These are phyloP conservation scores for Adelosebastes latens DNA, from an alignment of 2,797 vertebrate genomes.

Conservation along the genomic window DNA sequence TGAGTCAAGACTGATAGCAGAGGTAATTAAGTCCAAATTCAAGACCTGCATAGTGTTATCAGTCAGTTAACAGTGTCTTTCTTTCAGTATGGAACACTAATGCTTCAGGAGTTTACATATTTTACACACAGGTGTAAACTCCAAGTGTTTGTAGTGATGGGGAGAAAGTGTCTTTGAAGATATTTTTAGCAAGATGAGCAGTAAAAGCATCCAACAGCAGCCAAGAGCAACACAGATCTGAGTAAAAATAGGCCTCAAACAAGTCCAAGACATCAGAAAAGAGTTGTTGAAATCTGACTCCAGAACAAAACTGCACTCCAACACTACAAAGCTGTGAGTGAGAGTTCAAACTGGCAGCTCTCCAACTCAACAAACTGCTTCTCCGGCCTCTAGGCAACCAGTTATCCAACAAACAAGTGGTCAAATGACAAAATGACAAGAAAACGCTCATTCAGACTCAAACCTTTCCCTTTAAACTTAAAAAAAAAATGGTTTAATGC, in stretches of 20 bases:
- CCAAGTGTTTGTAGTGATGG: not conserved
- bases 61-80: not conserved
- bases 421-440: not conserved
- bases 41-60: not conserved
- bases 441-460: not conserved
- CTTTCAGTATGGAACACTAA: not conserved
- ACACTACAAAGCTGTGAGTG: not conserved
- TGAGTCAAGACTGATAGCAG: not conserved
- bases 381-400: not conserved
- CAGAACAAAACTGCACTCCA: not conserved
- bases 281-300: slow-evolving; percentile 12
- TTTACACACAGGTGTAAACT: not conserved
- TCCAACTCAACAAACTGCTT: not conserved
- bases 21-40: not conserved
- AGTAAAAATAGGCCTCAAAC: slow-evolving; percentile 30
- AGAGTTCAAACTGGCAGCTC: slow-evolving; percentile 9
- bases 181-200: slow-evolving; percentile 10
- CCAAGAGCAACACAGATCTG: slow-evolving; percentile 6
- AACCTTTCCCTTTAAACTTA: not conserved
- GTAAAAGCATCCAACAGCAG: not conserved
- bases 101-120: not conserved
- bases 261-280: slow-evolving; percentile 9
- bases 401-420: not conserved
- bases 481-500: not conserved
- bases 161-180: not conserved